Evolutionary conservation across 2,888 invertebrate genomes (phyloP).

Genomic region (Latrodectus hesperus): DNA sequence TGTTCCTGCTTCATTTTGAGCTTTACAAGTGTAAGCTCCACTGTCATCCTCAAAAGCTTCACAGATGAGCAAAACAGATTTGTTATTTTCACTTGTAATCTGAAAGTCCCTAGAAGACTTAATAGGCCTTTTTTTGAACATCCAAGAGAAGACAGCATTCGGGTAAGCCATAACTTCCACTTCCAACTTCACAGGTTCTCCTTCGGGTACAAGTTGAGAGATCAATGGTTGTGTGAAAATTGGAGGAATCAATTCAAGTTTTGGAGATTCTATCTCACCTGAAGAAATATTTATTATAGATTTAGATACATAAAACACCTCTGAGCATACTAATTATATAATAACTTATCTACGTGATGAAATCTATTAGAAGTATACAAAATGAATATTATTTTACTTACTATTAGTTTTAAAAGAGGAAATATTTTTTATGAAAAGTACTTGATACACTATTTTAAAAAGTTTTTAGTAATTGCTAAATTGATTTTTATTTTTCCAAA

Average conservation of each 20-base stretch:
- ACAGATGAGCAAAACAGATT: conserved; percentile 65
- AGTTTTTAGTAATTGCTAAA: too few species aligned
- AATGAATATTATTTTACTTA: too few species aligned
- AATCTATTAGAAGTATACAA: too few species aligned
- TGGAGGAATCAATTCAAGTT: conserved; percentile 58
- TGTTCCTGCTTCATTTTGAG: conserved; percentile 71
- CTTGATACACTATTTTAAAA: too few species aligned
- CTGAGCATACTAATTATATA: too few species aligned
- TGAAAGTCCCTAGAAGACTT: conserved; percentile 70
- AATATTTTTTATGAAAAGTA: too few species aligned
- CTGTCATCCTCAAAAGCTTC: conserved; percentile 74
- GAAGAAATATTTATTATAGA: background rate
- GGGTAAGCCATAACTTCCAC: conserved; percentile 65
- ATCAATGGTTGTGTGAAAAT: conserved; percentile 63
- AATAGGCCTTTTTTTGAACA: conserved; percentile 73
- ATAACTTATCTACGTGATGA: too few species aligned
- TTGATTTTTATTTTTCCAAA: too few species aligned
- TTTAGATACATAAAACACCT: too few species aligned
- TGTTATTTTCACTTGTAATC: conserved; percentile 62
- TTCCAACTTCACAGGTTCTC: conserved; percentile 67
- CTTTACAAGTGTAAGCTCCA: conserved; percentile 72
- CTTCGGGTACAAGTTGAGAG: conserved; percentile 68
- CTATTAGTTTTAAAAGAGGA: too few species aligned
- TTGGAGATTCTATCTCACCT: conserved; percentile 66
- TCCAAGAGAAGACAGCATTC: conserved; percentile 72